Evolutionary conservation across 2,797 vertebrate genomes (phyloP).

Genomic region (Notamacropus eugenii): DNA sequence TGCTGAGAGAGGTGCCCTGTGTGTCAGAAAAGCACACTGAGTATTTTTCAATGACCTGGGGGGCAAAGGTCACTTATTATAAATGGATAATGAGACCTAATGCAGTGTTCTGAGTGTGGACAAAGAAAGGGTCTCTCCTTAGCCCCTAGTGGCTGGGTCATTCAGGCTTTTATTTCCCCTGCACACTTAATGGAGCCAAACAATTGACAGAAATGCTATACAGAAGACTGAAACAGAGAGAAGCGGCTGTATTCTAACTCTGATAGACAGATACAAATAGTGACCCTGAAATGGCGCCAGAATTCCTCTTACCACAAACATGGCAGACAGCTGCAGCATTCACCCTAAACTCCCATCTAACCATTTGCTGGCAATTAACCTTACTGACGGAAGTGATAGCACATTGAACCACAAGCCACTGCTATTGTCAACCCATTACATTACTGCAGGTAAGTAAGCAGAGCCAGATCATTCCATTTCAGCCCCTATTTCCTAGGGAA

Average conservation of each 20-base stretch:
- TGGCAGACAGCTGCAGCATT: constrained; percentile 86
- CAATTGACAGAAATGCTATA: constrained; percentile 91
- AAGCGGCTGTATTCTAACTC: constrained; percentile 88
- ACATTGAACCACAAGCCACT: constrained; percentile 78
- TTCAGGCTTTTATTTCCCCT: constrained; percentile 87
- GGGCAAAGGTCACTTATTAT: constrained; percentile 91
- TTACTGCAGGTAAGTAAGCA: constrained; percentile 86
- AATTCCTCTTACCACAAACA: constrained; percentile 80
- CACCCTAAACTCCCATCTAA: constrained; percentile 86
- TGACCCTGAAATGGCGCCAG: constrained; percentile 91
- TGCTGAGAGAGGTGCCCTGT: constrained; percentile 87
- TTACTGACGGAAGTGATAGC: constrained; percentile 85
- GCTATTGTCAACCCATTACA: constrained; percentile 84
- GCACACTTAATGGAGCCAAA: constrained; percentile 91
- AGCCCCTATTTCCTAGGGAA: constrained; percentile 40
- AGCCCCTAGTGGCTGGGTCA: constrained; percentile 90
- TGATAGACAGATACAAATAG: constrained; percentile 89
- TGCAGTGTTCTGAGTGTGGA: constrained; percentile 90
- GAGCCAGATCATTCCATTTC: constrained; percentile 44
- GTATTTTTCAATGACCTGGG: constrained; percentile 91
- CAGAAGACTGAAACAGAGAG: constrained; percentile 88
- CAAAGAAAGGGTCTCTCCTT: constrained; percentile 88
- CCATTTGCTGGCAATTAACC: constrained; percentile 90
- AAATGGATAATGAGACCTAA: constrained; percentile 94
- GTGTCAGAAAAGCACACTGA: constrained; percentile 89